Percentiles rank a stretch among this genome's conserved stretches.
These are phyloP conservation scores for Eulacestoma nigropectus DNA, from an alignment of 2,113 vertebrate genomes.

Conservation along the genomic window DNA sequence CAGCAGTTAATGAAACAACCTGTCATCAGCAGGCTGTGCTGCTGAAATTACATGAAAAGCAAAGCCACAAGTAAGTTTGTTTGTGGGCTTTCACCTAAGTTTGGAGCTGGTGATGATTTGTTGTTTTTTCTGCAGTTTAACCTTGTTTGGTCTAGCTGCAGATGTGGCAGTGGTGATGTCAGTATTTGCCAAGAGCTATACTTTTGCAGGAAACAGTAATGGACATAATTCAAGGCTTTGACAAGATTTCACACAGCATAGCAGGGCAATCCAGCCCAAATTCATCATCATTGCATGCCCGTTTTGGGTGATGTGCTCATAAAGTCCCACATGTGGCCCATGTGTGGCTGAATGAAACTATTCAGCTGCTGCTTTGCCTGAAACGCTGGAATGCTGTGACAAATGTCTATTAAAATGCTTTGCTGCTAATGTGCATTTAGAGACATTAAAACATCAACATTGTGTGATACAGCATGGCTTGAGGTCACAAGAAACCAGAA, in stretches of 20 bases:
- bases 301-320: not conserved
- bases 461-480: not conserved
- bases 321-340: constrained; percentile 32
- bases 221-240: constrained; percentile 41
- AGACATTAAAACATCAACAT: not conserved
- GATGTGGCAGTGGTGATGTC: constrained; percentile 22
- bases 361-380: not conserved
- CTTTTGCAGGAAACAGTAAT: constrained; percentile 35
- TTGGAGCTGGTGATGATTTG: constrained; percentile 35
- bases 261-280: constrained; percentile 11
- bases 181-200: constrained; percentile 46
- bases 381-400: not conserved
- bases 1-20: constrained; percentile 31
- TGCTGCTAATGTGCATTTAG: not conserved
- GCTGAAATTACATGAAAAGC: constrained; percentile 12
- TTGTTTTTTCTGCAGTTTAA: constrained; percentile 38
- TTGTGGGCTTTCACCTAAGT: constrained; percentile 31
- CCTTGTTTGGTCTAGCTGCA: constrained; percentile 61
- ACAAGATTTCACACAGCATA: constrained; percentile 29
- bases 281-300: constrained; percentile 21
- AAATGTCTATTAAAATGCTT: constrained; percentile 1
- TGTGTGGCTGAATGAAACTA: constrained; percentile 35
- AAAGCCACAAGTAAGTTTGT: constrained; percentile 2
- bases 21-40: constrained; percentile 37
- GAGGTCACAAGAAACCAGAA: not conserved